Evolutionary conservation across 2,888 invertebrate species (phyloP), one percentile per base, ranked within the genome.

Genomic region (Sipha maydis): DNA sequence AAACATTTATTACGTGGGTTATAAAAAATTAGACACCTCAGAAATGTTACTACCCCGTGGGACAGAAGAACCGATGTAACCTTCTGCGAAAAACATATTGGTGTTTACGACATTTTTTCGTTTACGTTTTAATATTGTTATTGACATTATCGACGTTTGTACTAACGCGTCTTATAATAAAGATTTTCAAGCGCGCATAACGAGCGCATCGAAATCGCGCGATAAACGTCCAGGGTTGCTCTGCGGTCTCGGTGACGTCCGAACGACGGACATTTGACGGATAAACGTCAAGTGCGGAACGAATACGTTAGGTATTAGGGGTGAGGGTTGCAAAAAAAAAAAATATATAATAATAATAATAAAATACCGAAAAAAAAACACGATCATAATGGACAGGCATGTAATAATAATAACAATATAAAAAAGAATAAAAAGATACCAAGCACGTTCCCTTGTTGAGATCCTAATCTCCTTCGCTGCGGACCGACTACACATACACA

Each of bases 201-300:
- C 85, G 31, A 85, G 85, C 85, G 77, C 31, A 34, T 77, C 85
- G 78, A 85, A 85, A 77, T 67, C 48, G 11, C 84, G 77, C 69
- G 75, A 21, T 25, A 67, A 56, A 78, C 79, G 79, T 31, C 56
- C 19, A 21, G 14, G 25, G n/a, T 21, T 78, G 9, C 21, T 3
- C 54, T n/a, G 54, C 41, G 28, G 48, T n/a, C 80, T 34, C 19
- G 67, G 9, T 28, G 48, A 78, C 21, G 84, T n/a, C 34, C 84
- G n/a, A n/a, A 31, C n/a, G 31, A 3, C 38, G 79, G 54, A 38
- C 88, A 75, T 88, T 88, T 88, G 88, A 88, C 82, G 56, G 80
- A 75, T 75, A 73, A 76, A 88, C 88, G 88, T 88, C 88, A 88
- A 88, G 88, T 88, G 88, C 34, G 88, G 88, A 88, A 88, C 88